These are phyloP conservation scores for Ascidia mentula DNA, from an alignment of 23 tunicate genomes.

Conservation along the genomic window DNA sequence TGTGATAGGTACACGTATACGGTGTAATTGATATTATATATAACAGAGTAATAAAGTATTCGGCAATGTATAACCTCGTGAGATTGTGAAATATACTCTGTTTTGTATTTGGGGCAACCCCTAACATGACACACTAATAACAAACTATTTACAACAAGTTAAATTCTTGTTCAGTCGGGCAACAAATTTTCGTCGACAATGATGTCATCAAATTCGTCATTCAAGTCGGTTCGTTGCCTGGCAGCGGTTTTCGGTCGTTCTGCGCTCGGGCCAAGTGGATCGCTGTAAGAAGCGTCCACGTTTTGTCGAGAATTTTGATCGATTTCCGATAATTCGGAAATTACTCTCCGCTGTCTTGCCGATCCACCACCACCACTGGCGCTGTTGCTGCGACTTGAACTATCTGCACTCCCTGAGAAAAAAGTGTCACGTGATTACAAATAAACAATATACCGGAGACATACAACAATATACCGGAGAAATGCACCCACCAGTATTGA, in stretches of 20 bases:
- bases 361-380: slow-evolving; percentile 37
- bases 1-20: neutral
- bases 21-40: slow-evolving; percentile 5
- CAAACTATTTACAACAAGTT: no score
- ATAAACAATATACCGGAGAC: no score
- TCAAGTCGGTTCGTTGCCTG: slow-evolving; percentile 31
- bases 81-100: no score
- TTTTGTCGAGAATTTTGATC: slow-evolving; percentile 10
- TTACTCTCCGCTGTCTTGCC: slow-evolving; percentile 32
- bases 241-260: slow-evolving; percentile 99
- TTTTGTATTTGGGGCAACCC: no score
- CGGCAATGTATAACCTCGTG: no score
- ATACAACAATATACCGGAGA: no score
- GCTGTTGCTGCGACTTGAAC: slow-evolving; percentile 42
- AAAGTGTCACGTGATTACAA: no score
- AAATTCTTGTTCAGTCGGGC: slow-evolving; percentile 86
- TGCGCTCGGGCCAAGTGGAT: slow-evolving; percentile 85
- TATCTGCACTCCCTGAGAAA: slow-evolving; percentile 39
- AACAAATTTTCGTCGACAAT: slow-evolving; percentile 85
- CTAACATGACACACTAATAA: no score
- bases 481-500: slow-evolving; percentile 29
- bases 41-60: neutral
- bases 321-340: slow-evolving; percentile 20
- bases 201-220: slow-evolving; percentile 93
- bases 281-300: slow-evolving; percentile 69